Evolutionary conservation across 2,888 invertebrate species (phyloP).

Genomic region (Leptinotarsa haldemani): DNA sequence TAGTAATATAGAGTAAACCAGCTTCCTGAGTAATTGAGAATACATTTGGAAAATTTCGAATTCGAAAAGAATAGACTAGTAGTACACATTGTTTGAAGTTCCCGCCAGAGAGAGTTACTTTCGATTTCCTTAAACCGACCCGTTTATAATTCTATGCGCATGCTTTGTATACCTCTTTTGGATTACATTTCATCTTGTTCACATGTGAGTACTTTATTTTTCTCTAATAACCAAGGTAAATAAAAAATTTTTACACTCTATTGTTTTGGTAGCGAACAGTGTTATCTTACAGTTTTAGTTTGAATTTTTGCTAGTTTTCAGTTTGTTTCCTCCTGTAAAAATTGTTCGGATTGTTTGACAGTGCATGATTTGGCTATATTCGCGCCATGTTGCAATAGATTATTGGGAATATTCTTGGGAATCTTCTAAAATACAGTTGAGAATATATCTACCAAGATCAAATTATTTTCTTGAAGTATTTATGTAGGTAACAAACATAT

Average conservation of each 20-base stretch:
- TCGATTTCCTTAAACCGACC: slow-evolving; percentile 47
- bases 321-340: slow-evolving; percentile 42
- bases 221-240: slow-evolving; percentile 64
- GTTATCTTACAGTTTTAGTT: slow-evolving; percentile 40
- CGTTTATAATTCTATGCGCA: slow-evolving; percentile 69
- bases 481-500: neutral
- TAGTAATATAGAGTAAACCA: too few relatives aligned
- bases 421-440: slow-evolving; percentile 19
- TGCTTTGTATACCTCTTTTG: slow-evolving; percentile 82
- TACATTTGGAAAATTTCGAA: neutral
- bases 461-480: slow-evolving; percentile 1
- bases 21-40: too few relatives aligned
- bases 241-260: slow-evolving; percentile 59
- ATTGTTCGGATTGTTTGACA: slow-evolving; percentile 60
- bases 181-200: slow-evolving; percentile 89
- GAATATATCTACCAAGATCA: slow-evolving; percentile 6
- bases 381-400: slow-evolving; percentile 69
- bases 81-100: slow-evolving; percentile 44
- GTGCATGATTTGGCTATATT: slow-evolving; percentile 64
- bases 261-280: slow-evolving; percentile 12
- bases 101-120: slow-evolving; percentile 49
- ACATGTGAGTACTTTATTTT: slow-evolving; percentile 85
- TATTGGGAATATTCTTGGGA: slow-evolving; percentile 46
- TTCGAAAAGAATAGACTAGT: neutral
- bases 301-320: slow-evolving; percentile 31